Evolutionary conservation across 2,797 vertebrate genomes (phyloP), one percentile per base, ranked within the genome.

Genomic region (Rhadinocentrus ornatus): DNA sequence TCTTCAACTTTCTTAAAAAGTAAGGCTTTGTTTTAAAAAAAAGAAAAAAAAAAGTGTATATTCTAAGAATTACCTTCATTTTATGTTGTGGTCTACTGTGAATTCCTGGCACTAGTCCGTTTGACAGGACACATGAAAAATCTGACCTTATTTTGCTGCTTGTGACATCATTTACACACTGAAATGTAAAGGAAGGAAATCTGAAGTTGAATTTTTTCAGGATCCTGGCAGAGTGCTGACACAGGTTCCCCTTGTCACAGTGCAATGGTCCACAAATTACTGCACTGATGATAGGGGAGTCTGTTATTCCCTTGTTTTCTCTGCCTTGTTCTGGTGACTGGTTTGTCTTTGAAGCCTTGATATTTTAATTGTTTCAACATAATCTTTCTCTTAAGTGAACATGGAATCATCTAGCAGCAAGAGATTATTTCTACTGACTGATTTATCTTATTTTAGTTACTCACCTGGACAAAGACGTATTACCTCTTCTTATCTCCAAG

Each of bases 151-250:
- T 77, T 81, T 73, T 74, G 68, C 61, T 78, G 66, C 68, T 75
- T 62, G 57, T 29, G 71, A 60, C 54, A 85, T 87, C 72, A 74
- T 73, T 67, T 75, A 39, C 54, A 50, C 69, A 20, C 70, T 18
- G 26, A 78, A 66, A 78, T 62, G 34, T 77, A 75, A 75, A 88
- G 93, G 92, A 94, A 94, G 93, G 92, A 94, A 92, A 93, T 88
- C 88, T 80, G 86, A 77, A 91, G 91, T 89, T 81, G 74, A 73
- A 85, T 79, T 80, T 86, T 93, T 92, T 90, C 90, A 85, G 88
- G 87, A 89, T 90, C 85, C 86, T 88, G 78, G 81, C 79, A 91
- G 83, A 93, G 75, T 92, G 93, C 94, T 94, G 94, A 95, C 90
- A 80, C 90, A 93, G 87, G 82, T 89, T 87, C 84, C 80, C 67